Base-by-base conservation (phyloP, 2,113 vertebrate genomes). In the Emydura subglobosa region DNA sequence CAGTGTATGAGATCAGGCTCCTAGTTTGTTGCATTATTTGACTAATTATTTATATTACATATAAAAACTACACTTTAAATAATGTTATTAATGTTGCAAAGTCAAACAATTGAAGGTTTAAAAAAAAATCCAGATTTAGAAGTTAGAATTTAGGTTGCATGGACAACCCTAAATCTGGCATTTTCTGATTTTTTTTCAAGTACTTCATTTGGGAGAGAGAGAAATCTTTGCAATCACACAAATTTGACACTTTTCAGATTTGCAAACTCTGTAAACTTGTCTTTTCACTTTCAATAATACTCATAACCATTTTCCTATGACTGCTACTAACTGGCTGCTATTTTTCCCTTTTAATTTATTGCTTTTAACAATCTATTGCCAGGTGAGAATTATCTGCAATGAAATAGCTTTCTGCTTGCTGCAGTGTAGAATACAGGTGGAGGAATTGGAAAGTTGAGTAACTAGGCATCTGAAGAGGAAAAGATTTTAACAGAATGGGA, bases 391-490 rank as follows among this genome's bases (percentile, higher is more conserved):
- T 91, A 88, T 50, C 83, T 92, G 34, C 92, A 93, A 89, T 88
- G 94, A 96, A 96, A 87, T 79, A 86, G 61, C 74, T 86, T 57
- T 93, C 85, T 94, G 91, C 94, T 96, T 90, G 61, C 91, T 92
- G 81, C 94, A 65, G 49, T 57, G 57, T 44, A 83, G 19, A 29
- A 1, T 96, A 95, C 94, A 97, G 92, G 95, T 91, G 91, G 87
- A 0, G 6, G 89, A 87, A 92, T 87, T 74, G 93, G 87, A 93
- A 97, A 96, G 96, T 97, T 96, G 96, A 97, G 93, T 96, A 97
- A 97, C 95, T 96, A 96, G 95, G 72, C 72, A 76, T 39, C 39
- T 44, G 72, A 44, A 12, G 5, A 27, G 11, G 72, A 76, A 42
- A 39, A 74, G n/a, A 44, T 11, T 74, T n/a, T 44, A 95, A 21